Conservation (phyloP, 2,797 vertebrate species). For the Etheostoma nigrum region DNA sequence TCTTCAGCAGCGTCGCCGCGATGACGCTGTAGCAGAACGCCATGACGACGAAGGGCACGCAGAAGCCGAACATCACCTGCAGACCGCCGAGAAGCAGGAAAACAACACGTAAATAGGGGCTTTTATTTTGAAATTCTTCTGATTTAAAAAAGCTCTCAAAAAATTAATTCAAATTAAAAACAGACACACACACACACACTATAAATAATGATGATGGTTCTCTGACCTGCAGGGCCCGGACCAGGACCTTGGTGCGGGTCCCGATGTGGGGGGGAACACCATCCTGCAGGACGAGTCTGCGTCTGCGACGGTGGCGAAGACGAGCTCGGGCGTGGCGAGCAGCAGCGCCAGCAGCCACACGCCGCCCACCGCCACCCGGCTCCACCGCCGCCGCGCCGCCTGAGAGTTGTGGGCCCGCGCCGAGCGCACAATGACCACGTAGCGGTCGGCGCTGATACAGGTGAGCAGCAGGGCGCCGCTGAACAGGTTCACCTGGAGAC, state of each 20-base stretch:
- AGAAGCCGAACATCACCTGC: constrained; percentile 90
- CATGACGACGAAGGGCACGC: constrained; percentile 89
- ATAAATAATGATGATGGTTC: no score
- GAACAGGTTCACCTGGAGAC: constrained; percentile 62
- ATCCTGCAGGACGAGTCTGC: constrained; percentile 78
- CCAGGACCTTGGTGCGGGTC: constrained; percentile 74
- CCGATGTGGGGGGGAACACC: constrained; percentile 76
- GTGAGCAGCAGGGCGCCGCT: constrained; percentile 89
- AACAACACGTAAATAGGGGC: no score
- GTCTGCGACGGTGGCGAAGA: constrained; percentile 66
- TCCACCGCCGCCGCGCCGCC: constrained; percentile 77
- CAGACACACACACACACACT: no score
- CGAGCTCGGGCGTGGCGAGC: constrained; percentile 87
- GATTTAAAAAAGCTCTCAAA: no score
- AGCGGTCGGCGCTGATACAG: constrained; percentile 92
- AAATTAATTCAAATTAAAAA: no score
- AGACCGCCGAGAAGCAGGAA: constrained; percentile 44
- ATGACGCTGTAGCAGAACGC: constrained; percentile 88
- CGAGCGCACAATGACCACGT: constrained; percentile 87
- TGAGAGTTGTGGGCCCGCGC: constrained; percentile 82
- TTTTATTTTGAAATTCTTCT: no score
- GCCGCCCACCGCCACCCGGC: constrained; percentile 80
- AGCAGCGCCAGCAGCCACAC: constrained; percentile 85
- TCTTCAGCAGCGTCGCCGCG: constrained; percentile 85
- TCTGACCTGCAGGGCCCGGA: constrained; percentile 83